Evolutionary conservation across 2,113 vertebrate species (phyloP).

Genomic region (Elaphurus davidianus): DNA sequence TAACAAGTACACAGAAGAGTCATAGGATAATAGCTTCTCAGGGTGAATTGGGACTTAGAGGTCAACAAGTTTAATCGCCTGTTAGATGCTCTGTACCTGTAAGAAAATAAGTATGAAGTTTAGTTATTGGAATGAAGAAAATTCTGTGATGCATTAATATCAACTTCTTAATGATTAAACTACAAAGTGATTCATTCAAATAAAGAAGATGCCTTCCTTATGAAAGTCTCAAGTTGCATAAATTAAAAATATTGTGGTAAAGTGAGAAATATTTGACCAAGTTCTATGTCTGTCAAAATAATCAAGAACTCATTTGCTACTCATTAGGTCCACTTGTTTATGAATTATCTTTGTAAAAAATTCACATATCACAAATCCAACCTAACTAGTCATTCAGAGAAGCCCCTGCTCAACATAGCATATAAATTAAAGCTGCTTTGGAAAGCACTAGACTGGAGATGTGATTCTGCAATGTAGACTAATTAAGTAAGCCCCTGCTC

Average conservation of each 20-base stretch:
- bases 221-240: not conserved
- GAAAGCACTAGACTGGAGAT: not conserved
- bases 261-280: slow-evolving; percentile 15
- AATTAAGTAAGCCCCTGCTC: not conserved
- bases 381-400: not conserved
- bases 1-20: not conserved
- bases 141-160: not conserved
- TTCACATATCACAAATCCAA: not conserved
- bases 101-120: not conserved
- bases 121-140: slow-evolving; percentile 16
- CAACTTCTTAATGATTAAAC: slow-evolving; percentile 15
- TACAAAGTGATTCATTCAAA: slow-evolving; percentile 2
- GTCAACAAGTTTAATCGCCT: not conserved
- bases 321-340: slow-evolving; percentile 5
- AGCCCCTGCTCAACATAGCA: not conserved
- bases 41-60: not conserved
- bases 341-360: not conserved
- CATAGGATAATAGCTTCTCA: not conserved
- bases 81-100: not conserved
- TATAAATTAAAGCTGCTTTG: not conserved
- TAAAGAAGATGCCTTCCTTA: not conserved
- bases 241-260: slow-evolving; percentile 35
- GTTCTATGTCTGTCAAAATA: slow-evolving; percentile 15
- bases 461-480: not conserved
- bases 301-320: not conserved